Conservation (phyloP, 2,888 invertebrate genomes). For the Heliconius erato region DNA sequence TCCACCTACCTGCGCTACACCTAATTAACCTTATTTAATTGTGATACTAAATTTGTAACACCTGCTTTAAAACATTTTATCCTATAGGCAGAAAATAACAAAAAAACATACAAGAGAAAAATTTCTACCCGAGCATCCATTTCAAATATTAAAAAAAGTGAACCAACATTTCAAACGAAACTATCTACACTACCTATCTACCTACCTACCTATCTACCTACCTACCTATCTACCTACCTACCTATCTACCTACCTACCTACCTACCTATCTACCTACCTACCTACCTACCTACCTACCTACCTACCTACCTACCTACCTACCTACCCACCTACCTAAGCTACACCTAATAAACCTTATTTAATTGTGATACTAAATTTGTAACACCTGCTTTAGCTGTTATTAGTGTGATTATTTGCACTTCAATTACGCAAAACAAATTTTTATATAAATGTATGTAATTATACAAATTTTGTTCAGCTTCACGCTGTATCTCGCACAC, state of each 20-base stretch:
- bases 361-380: slow-evolving; percentile 60
- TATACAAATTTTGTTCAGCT: background rate
- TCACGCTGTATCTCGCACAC: no score
- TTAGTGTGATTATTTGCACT: slow-evolving; percentile 16
- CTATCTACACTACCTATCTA: slow-evolving; percentile 40
- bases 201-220: no score
- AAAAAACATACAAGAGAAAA: background rate
- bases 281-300: background rate
- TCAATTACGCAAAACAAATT: slow-evolving; percentile 19
- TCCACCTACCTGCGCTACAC: slow-evolving; percentile 45
- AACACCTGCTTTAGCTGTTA: slow-evolving; percentile 55
- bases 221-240: no score
- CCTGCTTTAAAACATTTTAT: slow-evolving; percentile 49
- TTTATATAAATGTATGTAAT: background rate
- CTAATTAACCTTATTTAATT: slow-evolving; percentile 61
- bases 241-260: no score
- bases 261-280: background rate
- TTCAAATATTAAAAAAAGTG: background rate
- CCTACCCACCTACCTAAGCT: slow-evolving; percentile 5
- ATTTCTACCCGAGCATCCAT: background rate
- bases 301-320: no score
- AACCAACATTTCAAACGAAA: slow-evolving; percentile 28
- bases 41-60: slow-evolving; percentile 62
- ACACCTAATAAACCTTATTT: slow-evolving; percentile 62
- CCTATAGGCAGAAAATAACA: no score